Evolutionary conservation across 2,113 vertebrate species (phyloP).

Genomic region (Porphyrio hochstetteri): DNA sequence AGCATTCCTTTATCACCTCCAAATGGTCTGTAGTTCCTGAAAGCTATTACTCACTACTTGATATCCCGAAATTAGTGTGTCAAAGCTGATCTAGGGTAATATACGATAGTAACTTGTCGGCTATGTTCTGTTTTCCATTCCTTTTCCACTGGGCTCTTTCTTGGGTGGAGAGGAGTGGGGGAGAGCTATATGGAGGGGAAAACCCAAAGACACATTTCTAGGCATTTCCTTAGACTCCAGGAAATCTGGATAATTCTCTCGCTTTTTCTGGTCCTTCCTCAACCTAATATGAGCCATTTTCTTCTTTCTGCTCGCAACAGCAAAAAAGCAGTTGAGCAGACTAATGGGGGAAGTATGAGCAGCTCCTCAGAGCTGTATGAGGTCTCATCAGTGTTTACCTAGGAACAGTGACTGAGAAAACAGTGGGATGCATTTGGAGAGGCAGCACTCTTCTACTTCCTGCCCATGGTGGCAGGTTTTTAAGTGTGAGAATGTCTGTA

Average conservation of each 20-base stretch:
- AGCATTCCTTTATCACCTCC: not conserved
- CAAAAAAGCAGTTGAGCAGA: not conserved
- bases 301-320: not conserved
- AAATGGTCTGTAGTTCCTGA: not conserved
- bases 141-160: not conserved
- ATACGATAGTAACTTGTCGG: not conserved
- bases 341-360: not conserved
- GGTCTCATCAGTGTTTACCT: not conserved
- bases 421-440: not conserved
- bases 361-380: not conserved
- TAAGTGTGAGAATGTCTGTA: not conserved
- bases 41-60: not conserved
- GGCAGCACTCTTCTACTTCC: not conserved
- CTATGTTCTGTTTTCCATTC: not conserved
- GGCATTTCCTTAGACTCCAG: not conserved
- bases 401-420: not conserved
- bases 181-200: not conserved
- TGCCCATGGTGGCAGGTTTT: not conserved
- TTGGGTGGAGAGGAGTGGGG: not conserved
- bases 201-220: not conserved
- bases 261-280: not conserved
- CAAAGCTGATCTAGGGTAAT: not conserved
- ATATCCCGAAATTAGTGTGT: not conserved
- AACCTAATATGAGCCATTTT: not conserved
- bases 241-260: not conserved